These are phyloP conservation scores for Calidris pygmaea DNA, from an alignment of 2,113 vertebrate species.

Conservation along the genomic window DNA sequence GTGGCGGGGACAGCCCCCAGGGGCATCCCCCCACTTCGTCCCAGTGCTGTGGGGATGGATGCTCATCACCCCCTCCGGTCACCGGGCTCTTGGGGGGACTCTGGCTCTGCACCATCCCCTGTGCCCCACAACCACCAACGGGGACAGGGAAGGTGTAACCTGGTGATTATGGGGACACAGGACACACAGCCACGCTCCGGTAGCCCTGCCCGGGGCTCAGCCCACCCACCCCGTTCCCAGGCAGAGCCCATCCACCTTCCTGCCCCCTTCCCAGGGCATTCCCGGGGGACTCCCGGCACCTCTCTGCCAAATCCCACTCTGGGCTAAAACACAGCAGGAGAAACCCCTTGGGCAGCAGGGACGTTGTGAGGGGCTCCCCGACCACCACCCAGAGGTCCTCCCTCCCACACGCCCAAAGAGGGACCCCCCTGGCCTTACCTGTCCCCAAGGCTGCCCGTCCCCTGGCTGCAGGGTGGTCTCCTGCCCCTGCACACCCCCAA, in stretches of 20 bases:
- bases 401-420: rapidly evolving
- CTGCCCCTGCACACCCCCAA: rapidly evolving
- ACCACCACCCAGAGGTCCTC: neutral
- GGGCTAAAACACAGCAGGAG: neutral
- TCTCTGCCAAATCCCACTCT: neutral
- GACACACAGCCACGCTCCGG: neutral
- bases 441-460: rapidly evolving
- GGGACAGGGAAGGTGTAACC: neutral
- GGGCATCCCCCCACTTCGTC: neutral
- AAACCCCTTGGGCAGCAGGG: neutral
- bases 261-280: neutral
- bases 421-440: neutral
- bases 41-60: neutral
- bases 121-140: neutral
- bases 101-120: neutral
- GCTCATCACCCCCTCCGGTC: neutral
- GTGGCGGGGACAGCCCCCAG: neutral
- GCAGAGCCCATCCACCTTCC: neutral
- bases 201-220: neutral
- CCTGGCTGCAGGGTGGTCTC: neutral
- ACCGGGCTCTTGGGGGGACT: neutral
- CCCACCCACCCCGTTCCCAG: neutral
- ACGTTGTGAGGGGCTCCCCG: rapidly evolving
- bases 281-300: neutral
- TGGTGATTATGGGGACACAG: neutral